A percentile compares a stretch with the other conserved stretches of the same genome.
phyloP scores from a whole-genome alignment of 2,888 invertebrate genomes.

The Cerceris ruficornis region DNA sequence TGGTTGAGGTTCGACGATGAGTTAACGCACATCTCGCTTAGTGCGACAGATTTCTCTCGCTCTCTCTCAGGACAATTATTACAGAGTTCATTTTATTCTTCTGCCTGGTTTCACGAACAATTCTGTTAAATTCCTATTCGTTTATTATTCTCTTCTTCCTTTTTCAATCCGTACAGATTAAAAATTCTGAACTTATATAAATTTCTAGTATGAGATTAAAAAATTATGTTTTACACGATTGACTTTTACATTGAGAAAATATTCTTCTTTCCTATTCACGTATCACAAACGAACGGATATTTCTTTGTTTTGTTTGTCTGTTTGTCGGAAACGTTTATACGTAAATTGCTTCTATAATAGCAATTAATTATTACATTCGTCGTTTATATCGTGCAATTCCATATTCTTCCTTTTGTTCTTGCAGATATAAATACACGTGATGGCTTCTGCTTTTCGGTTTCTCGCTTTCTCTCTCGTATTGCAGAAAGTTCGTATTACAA shows the following conservation, averaged over 20 bases:
- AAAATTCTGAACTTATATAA: slow-evolving; percentile 56
- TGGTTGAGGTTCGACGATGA: slow-evolving; percentile 32
- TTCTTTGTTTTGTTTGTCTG: slow-evolving; percentile 40
- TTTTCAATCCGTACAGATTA: slow-evolving; percentile 25
- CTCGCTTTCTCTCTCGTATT: slow-evolving; percentile 31
- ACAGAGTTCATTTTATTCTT: slow-evolving; percentile 35
- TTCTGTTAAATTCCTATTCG: slow-evolving; percentile 26
- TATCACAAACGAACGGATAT: slow-evolving; percentile 62
- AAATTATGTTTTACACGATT: slow-evolving; percentile 58
- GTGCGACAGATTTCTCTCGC: slow-evolving; percentile 19
- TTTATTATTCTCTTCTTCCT: slow-evolving; percentile 10
- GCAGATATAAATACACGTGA: too few species aligned
- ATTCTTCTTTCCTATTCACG: slow-evolving; percentile 37
- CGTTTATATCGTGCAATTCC: slow-evolving; percentile 51
- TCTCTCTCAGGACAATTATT: neutral
- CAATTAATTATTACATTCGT: slow-evolving; percentile 36
- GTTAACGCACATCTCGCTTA: slow-evolving; percentile 31
- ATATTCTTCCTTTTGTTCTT: slow-evolving; percentile 39
- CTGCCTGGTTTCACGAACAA: slow-evolving; percentile 38
- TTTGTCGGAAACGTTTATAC: neutral
- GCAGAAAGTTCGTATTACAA: slow-evolving; percentile 46
- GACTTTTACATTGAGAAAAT: slow-evolving; percentile 60
- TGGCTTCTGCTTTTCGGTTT: slow-evolving; percentile 1
- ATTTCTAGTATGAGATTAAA: slow-evolving; percentile 54
- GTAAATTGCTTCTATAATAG: slow-evolving; percentile 10